Evolutionary conservation across 1,140 invertebrate species (phyloP).

Genomic region (Antheraea pernyi): DNA sequence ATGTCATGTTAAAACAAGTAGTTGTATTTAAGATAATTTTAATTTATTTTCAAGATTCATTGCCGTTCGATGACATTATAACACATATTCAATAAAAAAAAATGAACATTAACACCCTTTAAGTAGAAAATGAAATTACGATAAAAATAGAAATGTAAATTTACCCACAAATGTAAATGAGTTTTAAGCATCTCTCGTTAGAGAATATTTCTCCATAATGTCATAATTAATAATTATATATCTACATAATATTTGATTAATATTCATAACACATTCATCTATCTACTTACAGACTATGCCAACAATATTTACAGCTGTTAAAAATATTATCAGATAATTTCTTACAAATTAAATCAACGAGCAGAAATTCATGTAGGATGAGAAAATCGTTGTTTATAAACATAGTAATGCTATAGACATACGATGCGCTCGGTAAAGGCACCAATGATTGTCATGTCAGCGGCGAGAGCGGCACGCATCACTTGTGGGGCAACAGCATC

Average conservation of each 20-base stretch:
- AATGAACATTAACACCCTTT: no score
- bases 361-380: background rate
- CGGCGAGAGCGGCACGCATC: slow-evolving; percentile 61
- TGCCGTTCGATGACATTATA: no score
- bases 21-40: no score
- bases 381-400: background rate
- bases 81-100: no score
- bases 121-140: background rate
- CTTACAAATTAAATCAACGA: background rate
- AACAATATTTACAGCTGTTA: slow-evolving; percentile 25
- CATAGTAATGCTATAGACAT: slow-evolving; percentile 49
- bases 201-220: background rate
- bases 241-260: background rate
- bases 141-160: background rate
- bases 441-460: slow-evolving; percentile 64
- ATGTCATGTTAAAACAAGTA: no score
- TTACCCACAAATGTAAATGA: no score
- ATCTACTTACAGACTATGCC: slow-evolving; percentile 28
- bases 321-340: slow-evolving; percentile 12
- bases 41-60: no score
- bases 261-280: slow-evolving; percentile 11
- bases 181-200: no score
- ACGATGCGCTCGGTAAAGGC: slow-evolving; percentile 69
- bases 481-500: slow-evolving; percentile 60
- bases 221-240: background rate